A percentile compares a stretch with the other conserved stretches of the same genome.
Evolutionary conservation across 2,888 invertebrate genomes (phyloP).

Genomic region (Netelia inedita): DNA sequence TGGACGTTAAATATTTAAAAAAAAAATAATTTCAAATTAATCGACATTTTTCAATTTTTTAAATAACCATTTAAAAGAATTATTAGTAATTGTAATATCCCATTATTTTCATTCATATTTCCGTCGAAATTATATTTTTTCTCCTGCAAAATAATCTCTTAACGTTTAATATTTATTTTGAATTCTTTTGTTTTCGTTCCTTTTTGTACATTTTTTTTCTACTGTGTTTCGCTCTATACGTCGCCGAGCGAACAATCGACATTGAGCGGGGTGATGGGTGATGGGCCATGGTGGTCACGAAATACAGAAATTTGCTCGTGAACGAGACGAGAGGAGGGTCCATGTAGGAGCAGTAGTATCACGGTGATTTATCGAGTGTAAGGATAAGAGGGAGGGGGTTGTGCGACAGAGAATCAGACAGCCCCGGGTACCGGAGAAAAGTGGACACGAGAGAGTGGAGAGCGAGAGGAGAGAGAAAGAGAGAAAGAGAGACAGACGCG

Average conservation of each 20-base stretch:
- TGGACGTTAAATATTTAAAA: too few relatives aligned
- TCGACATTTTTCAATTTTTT: too few relatives aligned
- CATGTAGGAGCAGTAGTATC: conserved; percentile 9
- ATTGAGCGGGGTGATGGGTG: not conserved
- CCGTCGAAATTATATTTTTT: too few relatives aligned
- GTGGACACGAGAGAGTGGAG: conserved; percentile 59
- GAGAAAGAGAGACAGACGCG: conserved; percentile 16
- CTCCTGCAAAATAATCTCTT: too few relatives aligned
- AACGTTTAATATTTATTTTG: too few relatives aligned
- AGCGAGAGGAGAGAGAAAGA: not conserved
- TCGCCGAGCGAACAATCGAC: not conserved
- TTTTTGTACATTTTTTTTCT: not conserved
- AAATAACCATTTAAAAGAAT: too few relatives aligned
- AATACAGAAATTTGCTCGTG: conserved; percentile 40
- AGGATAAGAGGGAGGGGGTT: conserved; percentile 33
- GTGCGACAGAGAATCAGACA: conserved; percentile 36
- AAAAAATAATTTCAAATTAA: too few relatives aligned
- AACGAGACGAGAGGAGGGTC: conserved; percentile 34
- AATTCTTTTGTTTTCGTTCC: too few relatives aligned
- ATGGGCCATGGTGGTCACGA: conserved; percentile 9
- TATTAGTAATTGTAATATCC: too few relatives aligned
- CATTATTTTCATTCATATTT: too few relatives aligned
- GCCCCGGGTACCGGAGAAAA: conserved; percentile 50
- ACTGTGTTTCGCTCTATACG: not conserved
- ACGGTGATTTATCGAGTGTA: conserved; percentile 66